These are phyloP conservation scores for Calliphora vomitoria DNA, from an alignment of 2,888 invertebrate genomes.

Conservation along the genomic window DNA sequence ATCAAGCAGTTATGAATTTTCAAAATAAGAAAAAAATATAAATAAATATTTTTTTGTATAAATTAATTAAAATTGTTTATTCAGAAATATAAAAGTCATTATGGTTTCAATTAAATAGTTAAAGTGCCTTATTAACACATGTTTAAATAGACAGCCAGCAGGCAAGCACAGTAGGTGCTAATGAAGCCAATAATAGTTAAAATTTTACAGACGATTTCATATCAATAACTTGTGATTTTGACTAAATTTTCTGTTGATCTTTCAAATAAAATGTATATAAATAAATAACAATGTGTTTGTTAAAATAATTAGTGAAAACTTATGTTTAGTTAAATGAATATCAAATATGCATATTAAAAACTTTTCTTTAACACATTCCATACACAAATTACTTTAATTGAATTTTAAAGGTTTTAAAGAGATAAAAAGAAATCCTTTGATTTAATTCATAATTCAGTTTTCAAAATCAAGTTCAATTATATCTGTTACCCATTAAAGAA, in stretches of 20 bases:
- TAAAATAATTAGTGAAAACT: constrained; percentile 3
- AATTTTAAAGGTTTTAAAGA: no score
- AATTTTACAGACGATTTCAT: constrained; percentile 43
- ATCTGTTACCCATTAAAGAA: no score
- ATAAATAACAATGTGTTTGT: constrained; percentile 15
- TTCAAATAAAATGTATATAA: constrained; percentile 17
- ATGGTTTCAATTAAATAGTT: constrained; percentile 22
- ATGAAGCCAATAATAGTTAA: constrained; percentile 12
- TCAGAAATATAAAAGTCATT: background rate
- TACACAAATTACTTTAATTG: no score
- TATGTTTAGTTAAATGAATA: constrained; percentile 26
- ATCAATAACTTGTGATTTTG: constrained; percentile 43
- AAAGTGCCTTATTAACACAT: constrained; percentile 38
- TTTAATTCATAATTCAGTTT: no score
- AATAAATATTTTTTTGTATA: background rate
- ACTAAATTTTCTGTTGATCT: constrained; percentile 12
- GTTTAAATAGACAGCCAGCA: background rate
- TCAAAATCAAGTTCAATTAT: no score
- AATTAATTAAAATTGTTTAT: constrained; percentile 28
- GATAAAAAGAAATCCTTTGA: no score
- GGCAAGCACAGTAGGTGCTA: constrained; percentile 21
- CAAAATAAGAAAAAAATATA: background rate
- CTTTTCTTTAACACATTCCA: background rate
- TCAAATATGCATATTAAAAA: constrained; percentile 12
- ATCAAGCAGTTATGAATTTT: constrained; percentile 16